Base-by-base conservation (phyloP, 2,113 vertebrate genomes). In the Psophia crepitans region DNA sequence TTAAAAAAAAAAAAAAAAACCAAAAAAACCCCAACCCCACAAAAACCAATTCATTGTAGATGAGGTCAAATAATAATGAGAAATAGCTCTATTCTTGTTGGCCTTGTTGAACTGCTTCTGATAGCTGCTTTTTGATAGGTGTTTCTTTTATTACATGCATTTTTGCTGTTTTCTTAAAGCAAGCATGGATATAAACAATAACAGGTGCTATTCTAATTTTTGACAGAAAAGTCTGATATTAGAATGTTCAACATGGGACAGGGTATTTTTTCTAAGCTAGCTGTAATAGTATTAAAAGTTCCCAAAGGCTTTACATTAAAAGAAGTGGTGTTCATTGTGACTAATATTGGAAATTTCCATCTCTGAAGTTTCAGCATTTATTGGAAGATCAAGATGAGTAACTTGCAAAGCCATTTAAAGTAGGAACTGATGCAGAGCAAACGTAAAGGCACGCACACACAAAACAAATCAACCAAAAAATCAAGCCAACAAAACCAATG, bases 81-180 rank as follows among this genome's bases (percentile, higher is more conserved):
- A 81, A 53, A 23, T n/a, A 71, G 26, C 41, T 89, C 22, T 77
- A 21, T 84, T 82, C 63, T 87, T 77, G 75, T 63, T 87, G 26
- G 30, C 26, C 26, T 53, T 9, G 5, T 71, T 84, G 73, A 94
- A 88, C 30, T 83, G 43, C 51, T 87, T 53, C 58, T 94, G 20
- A 44, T 85, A 90, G 41, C 48, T 86, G 24, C 57, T 93, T 90
- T 56, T 68, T 86, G 70, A 68, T 63, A 80, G 30, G 33, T 48
- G 27, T 64, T 51, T 68, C 46, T 84, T 84, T 84, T 80, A 11
- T 8, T 90, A 56, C 89, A 61, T 20, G 26, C 18, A 2, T 13
- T 87, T 88, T 94, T 96, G 35, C 24, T 22, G 9, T 87, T 85
- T 81, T 28, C 56, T 90, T 87, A 81, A 84, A 96, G 20, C 28